Evolutionary conservation across 2,888 invertebrate genomes (phyloP).

Genomic region (Trimorus sp.): DNA sequence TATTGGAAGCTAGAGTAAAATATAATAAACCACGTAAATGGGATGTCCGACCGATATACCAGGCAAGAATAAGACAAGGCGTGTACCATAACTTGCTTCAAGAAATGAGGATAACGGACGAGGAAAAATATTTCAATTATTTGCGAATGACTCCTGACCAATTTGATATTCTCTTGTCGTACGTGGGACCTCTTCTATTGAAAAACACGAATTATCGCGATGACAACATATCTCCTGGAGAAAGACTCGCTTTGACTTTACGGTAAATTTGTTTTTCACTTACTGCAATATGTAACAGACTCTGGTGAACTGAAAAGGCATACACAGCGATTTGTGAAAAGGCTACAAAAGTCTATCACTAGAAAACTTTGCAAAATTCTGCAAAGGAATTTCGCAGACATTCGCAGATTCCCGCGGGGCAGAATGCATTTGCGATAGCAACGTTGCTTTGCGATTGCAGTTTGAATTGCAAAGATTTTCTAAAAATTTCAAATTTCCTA

Average conservation of each 20-base stretch:
- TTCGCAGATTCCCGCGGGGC: no score
- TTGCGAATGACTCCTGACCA: conserved; percentile 6
- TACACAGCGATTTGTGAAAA: no score
- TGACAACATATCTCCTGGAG: background rate
- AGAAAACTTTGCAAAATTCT: no score
- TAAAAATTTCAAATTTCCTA: no score
- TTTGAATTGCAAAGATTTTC: no score
- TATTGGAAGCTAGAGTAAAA: no score
- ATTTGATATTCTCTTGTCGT: conserved; percentile 10
- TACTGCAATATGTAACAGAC: no score
- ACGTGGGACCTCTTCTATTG: conserved; percentile 10
- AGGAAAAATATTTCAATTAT: conserved; percentile 21
- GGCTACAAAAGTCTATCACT: no score
- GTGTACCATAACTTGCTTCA: conserved; percentile 12
- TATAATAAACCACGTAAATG: conserved; percentile 1
- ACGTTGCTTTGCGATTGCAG: no score
- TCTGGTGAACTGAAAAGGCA: no score
- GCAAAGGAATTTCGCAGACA: no score
- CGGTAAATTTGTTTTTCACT: background rate
- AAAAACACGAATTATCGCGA: background rate
- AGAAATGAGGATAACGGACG: conserved; percentile 23
- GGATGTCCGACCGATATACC: conserved; percentile 19
- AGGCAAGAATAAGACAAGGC: conserved; percentile 1
- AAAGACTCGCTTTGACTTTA: conserved; percentile 27
- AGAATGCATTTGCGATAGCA: no score